Evolutionary conservation across 1,140 invertebrate species (phyloP).

Genomic region (Popillia japonica): DNA sequence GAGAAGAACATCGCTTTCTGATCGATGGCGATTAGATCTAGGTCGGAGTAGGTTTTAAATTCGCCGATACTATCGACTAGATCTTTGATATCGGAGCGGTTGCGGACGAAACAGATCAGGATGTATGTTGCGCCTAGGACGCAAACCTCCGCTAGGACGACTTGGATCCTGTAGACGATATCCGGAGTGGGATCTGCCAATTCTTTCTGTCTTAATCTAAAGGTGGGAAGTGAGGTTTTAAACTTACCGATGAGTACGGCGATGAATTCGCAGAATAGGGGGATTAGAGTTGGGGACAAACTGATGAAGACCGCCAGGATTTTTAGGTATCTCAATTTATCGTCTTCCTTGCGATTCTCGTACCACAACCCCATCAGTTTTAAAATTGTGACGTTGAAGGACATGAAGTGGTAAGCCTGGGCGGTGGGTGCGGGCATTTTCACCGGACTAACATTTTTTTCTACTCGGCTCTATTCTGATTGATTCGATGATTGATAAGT

Average conservation of each 20-base stretch:
- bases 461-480: too few species aligned
- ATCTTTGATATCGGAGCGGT: slow-evolving; percentile 44
- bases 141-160: slow-evolving; percentile 48
- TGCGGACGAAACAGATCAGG: slow-evolving; percentile 48
- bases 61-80: slow-evolving; percentile 43
- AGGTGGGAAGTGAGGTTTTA: too few species aligned
- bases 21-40: slow-evolving; percentile 43
- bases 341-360: slow-evolving; percentile 32
- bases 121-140: slow-evolving; percentile 51
- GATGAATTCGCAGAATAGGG: background rate
- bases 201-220: too few species aligned
- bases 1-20: slow-evolving; percentile 48
- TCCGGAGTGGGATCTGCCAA: slow-evolving; percentile 40
- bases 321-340: slow-evolving; percentile 41
- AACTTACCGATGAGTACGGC: background rate
- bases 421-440: too few species aligned
- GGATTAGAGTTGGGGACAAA: slow-evolving; percentile 42
- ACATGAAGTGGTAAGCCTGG: slow-evolving; percentile 18
- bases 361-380: slow-evolving; percentile 44
- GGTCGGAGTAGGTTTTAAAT: slow-evolving; percentile 47
- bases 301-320: slow-evolving; percentile 44
- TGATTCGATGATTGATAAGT: too few species aligned
- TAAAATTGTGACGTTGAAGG: slow-evolving; percentile 38
- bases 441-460: too few species aligned
- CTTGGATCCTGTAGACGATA: slow-evolving; percentile 45